Evolutionary conservation across 2,797 vertebrate genomes (phyloP), one percentile per base, ranked within the genome.

Genomic region (Danio aesculapii): DNA sequence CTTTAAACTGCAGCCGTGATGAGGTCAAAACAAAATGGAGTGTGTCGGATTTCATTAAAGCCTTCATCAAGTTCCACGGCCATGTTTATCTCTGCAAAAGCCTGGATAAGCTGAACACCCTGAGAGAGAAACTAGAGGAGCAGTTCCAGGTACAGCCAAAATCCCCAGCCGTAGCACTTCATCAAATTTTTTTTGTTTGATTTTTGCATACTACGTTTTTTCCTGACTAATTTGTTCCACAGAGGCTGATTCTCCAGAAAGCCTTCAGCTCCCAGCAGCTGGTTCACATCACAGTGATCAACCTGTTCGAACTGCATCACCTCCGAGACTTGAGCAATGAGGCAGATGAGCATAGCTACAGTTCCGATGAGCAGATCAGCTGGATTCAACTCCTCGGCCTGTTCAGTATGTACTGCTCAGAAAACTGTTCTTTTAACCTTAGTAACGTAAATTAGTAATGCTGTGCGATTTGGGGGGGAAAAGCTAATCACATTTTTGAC

Each of bases 51-150:
- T 99, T 99, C 93, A 96, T 99, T 91, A 97, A 96, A 90, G 95
- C 97, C 21, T 99, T 99, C 92, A 98, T 99, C 93, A 98, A 98
- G 91, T 99, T 99, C 84, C 98, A 99, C 5, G 97, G 98, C 21
- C 97, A 99, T 62, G 96, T 99, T 76, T 99, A 98, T 91, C 93
- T 99, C 92, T 96, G 96, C 86, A 97, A 97, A 93, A 97, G 95
- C 86, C 91, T 98, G 93, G 98, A 99, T 82, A 97, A 97, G 61
- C 93, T 99, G 90, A 95, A 94, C 83, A 89, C 88, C 63, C 95
- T 99, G 93, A 94, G 98, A 90, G 97, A 98, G 91, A 97, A 95
- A 77, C 95, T 99, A 92, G 98, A 99, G 92, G 97, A 99, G 84
- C 97, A 99, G 84, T 99, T 99, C 89, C 98, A 98, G 97, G 98